Evolutionary conservation across 2,888 invertebrate genomes (phyloP), one percentile per base, ranked within the genome.

Genomic region (Resseliella maxima): DNA sequence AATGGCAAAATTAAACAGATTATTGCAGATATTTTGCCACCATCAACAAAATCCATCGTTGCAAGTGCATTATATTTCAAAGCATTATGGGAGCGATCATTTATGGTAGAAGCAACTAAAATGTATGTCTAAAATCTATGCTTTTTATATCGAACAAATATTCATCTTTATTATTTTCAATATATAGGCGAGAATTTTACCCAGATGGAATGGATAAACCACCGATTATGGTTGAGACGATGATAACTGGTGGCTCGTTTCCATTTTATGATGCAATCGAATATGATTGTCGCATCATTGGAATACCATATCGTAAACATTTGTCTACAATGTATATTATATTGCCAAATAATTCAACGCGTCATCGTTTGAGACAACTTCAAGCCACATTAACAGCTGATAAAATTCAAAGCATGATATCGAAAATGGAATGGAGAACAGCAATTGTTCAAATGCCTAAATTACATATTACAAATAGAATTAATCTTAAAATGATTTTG

Each of bases 51-150:
- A 54, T 91, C 94, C 41, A 92, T 95, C 24, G 90, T 95, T 85
- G 92, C 93, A 12, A 94, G 94, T 88, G 94, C 94, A 0, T 89
- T 95, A 54, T 95, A 94, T 89, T 95, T 95, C 87, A 90, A 89
- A 88, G 91, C 89, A 15, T 89, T 90, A 92, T 95, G 95, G 95
- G 92, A 94, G 88, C 91, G 92, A 41, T 92, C 93, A 31, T 95
- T 95, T 89, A 90, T 92, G 27, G 89, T 90, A 0, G 90, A 90
- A 0, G 89, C 90, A 6, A 94, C 94, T 0, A 90, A 89, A 88
- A 90, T 90, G 92, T 92, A 89, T 88, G 86, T 86, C 18, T 21
- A 18, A 0, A 45, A 18, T 36, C 83, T 59, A 46, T n/a, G 38
- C 72, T 64, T 35, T 27, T 36, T n/a, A 5, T 18, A 35, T 24